These are phyloP conservation scores for Lutjanus campechanus DNA, from an alignment of 2,797 vertebrate species.

Conservation along the genomic window DNA sequence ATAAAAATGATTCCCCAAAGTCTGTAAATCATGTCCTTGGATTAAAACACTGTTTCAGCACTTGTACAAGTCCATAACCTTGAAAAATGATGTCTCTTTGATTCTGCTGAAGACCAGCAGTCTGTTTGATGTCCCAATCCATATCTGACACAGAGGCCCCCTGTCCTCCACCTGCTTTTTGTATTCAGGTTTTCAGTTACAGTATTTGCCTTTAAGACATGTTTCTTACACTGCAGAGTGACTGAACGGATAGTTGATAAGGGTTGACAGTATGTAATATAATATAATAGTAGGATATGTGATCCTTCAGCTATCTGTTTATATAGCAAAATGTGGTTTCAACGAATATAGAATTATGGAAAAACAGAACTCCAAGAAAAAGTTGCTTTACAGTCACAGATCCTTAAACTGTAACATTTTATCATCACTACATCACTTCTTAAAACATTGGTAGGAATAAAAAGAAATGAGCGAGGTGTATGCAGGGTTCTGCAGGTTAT, in stretches of 20 bases:
- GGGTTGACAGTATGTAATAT: constrained; percentile 7
- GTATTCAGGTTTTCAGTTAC: constrained; percentile 19
- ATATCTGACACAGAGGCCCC: constrained; percentile 37
- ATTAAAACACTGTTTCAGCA: constrained; percentile 49
- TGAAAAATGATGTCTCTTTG: constrained; percentile 58
- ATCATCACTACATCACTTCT: not conserved
- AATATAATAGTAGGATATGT: constrained; percentile 9
- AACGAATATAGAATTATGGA: not conserved
- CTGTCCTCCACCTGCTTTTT: constrained; percentile 40
- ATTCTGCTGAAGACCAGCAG: constrained; percentile 54
- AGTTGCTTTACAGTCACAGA: not conserved
- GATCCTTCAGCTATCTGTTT: constrained; percentile 9
- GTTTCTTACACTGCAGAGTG: constrained; percentile 22
- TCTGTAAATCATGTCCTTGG: constrained; percentile 38
- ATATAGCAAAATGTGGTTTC: constrained; percentile 3
- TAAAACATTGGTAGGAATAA: constrained; percentile 1
- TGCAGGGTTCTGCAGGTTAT: not conserved
- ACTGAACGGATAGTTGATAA: constrained; percentile 2
- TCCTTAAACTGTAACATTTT: not conserved
- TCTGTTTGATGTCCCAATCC: constrained; percentile 58
- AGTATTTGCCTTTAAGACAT: constrained; percentile 28
- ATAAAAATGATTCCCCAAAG: constrained; percentile 32
- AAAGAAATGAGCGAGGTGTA: not conserved
- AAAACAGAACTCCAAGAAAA: constrained; percentile 18
- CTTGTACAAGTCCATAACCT: constrained; percentile 39